A percentile compares a stretch with the other conserved stretches of the same genome.
Evolutionary conservation across 2,888 invertebrate genomes (phyloP).

Genomic region (Macrophya alboannulata): DNA sequence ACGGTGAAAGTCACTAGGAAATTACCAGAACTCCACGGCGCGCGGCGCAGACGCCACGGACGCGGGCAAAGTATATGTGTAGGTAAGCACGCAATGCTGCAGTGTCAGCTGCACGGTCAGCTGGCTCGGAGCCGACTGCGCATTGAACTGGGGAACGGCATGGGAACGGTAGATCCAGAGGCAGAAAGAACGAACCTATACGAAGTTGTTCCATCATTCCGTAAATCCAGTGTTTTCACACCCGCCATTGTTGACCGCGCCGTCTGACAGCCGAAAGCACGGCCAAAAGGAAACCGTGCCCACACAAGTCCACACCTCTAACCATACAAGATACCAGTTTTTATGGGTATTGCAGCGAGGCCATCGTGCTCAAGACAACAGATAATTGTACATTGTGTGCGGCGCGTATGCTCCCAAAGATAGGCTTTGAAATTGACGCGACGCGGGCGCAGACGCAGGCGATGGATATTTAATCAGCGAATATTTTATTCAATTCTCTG

Average conservation of each 20-base stretch:
- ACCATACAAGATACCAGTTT: neutral
- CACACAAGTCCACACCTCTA: neutral
- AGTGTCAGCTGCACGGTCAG: no score
- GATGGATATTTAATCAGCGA: neutral
- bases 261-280: slow-evolving; percentile 14
- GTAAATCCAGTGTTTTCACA: neutral
- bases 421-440: neutral
- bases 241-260: slow-evolving; percentile 22
- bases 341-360: neutral
- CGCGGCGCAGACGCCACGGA: no score
- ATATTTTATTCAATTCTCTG: neutral
- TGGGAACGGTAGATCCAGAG: no score
- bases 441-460: neutral
- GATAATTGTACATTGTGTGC: neutral
- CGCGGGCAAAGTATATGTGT: no score
- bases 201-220: neutral
- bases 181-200: no score
- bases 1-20: no score
- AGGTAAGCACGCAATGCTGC: no score
- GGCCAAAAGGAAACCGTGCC: neutral
- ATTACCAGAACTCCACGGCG: neutral
- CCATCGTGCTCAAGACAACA: neutral
- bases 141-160: no score
- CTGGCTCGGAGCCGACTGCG: no score
- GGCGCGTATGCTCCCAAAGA: neutral